These are phyloP conservation scores for Cottus gobio DNA, from an alignment of 2,113 vertebrate genomes.

Conservation along the genomic window DNA sequence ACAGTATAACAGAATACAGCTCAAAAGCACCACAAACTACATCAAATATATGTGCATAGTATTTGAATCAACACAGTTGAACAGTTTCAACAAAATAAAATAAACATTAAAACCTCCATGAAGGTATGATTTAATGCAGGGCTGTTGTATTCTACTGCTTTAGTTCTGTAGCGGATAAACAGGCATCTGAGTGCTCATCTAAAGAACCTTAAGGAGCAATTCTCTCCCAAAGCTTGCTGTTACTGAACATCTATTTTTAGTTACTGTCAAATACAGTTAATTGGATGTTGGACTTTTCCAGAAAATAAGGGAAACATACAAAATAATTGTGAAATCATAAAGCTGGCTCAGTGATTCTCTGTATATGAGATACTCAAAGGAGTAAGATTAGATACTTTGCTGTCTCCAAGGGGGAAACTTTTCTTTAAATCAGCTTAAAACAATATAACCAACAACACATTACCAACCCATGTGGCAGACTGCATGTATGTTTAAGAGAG, in stretches of 20 bases:
- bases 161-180: neutral
- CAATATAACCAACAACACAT: neutral
- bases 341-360: constrained; percentile 5
- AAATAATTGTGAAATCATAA: neutral
- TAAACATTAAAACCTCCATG: neutral
- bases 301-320: neutral
- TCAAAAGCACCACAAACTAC: neutral
- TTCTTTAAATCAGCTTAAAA: neutral
- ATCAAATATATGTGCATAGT: neutral
- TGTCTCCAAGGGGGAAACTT: neutral
- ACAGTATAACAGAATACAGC: neutral
- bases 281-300: neutral
- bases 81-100: neutral
- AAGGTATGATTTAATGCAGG: neutral
- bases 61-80: neutral
- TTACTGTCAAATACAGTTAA: neutral
- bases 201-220: neutral
- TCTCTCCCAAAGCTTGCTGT: neutral
- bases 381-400: neutral
- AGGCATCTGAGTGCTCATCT: neutral
- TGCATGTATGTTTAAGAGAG: neutral
- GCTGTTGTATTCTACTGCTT: neutral
- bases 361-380: neutral
- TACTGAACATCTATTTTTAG: constrained; percentile 3
- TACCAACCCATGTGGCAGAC: neutral